Percentiles rank a stretch among this genome's conserved stretches.
Evolutionary conservation across 2,888 invertebrate genomes (phyloP).

Genomic region (Pristionchus fissidentatus): DNA sequence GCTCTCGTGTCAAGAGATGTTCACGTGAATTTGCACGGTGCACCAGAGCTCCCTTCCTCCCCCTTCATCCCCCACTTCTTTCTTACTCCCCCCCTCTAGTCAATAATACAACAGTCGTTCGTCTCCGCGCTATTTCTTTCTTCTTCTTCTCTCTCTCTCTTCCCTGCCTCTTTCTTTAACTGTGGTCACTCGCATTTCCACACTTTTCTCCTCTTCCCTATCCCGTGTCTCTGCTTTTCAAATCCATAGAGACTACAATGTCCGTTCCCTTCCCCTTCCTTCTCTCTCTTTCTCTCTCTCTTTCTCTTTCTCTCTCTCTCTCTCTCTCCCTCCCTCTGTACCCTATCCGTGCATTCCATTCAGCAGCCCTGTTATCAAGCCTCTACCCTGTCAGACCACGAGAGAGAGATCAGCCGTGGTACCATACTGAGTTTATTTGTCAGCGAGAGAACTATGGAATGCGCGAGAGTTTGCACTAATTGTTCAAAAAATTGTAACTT

Average conservation of each 20-base stretch:
- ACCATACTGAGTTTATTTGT: too few relatives aligned
- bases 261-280: neutral
- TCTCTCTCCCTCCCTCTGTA: neutral
- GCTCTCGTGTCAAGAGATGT: conserved; percentile 31
- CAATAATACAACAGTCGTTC: conserved; percentile 12
- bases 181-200: neutral
- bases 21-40: conserved; percentile 7
- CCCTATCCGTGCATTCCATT: neutral
- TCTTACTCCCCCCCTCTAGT: neutral
- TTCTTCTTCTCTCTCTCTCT: conserved; percentile 33
- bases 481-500: too few relatives aligned
- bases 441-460: too few relatives aligned
- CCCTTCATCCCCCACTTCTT: neutral
- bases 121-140: neutral
- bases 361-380: neutral
- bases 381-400: too few relatives aligned
- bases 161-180: too few relatives aligned
- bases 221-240: neutral
- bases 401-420: too few relatives aligned
- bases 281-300: neutral
- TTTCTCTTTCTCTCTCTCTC: neutral
- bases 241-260: conserved; percentile 10
- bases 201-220: neutral
- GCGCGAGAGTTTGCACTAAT: too few relatives aligned
- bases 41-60: neutral